phyloP scores from a whole-genome alignment of 1,140 invertebrate genomes.

The Dolichoris vasculosae region DNA sequence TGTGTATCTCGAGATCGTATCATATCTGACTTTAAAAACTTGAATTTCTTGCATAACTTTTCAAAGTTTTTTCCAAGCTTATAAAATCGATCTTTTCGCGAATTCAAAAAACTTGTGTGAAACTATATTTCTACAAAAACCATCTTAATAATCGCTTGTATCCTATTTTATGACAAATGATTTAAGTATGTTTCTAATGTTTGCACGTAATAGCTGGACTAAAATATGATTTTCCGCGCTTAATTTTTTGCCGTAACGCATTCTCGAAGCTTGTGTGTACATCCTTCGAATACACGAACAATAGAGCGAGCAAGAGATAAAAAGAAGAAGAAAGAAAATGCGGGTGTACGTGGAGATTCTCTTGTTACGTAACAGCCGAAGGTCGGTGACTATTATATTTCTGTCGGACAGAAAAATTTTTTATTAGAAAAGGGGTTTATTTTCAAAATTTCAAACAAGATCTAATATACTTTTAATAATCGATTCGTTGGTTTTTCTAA shows the following conservation, averaged over 20 bases:
- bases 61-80: too few relatives aligned
- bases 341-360: not conserved
- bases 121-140: not conserved
- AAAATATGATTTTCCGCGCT: not conserved
- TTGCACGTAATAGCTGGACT: not conserved
- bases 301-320: not conserved
- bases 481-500: too few relatives aligned
- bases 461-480: not conserved
- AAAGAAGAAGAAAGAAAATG: not conserved
- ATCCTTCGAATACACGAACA: slow-evolving; percentile 5
- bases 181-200: not conserved
- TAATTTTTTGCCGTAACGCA: slow-evolving; percentile 4
- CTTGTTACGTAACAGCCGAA: slow-evolving; percentile 18
- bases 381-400: slow-evolving; percentile 10
- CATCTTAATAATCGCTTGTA: too few relatives aligned
- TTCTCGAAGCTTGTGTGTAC: not conserved
- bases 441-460: not conserved
- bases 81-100: too few relatives aligned
- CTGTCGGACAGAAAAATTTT: slow-evolving; percentile 10
- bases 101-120: too few relatives aligned
- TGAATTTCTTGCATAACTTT: too few relatives aligned
- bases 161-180: not conserved
- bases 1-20: too few relatives aligned
- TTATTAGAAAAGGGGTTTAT: not conserved
- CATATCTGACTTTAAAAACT: too few relatives aligned